Base-by-base conservation (phyloP, 37 sponge, comb jelly and placozoan genomes). In the Chondrilla cf. caribensis region DNA sequence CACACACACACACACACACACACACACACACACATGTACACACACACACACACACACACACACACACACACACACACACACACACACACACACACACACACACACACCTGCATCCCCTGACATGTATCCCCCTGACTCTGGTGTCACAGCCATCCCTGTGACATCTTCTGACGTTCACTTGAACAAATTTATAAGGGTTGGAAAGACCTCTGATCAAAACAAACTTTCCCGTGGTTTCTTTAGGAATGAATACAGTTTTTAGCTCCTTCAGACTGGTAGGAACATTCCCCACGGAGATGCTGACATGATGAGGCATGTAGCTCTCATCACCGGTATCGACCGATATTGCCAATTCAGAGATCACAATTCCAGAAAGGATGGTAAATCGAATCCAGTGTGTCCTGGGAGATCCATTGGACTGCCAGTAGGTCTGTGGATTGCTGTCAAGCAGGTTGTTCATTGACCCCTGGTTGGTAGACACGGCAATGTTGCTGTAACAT, bases 111-210 rank as follows among this genome's bases (percentile, higher is more conserved):
- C 60, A 87, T 2, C 96, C 96, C 38, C 81, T 87, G 58, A 92
- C 65, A 79, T 81, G 58, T 22, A 95, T 75, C 24, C 90, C 90
- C 64, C 93, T 70, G 22, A 95, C 44, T 18, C 87, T 58, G 18
- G 82, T 81, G 73, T 95, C 96, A 73, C 96, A 95, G 38, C 96
- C 96, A 38, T 92, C 96, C 39, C 86, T 87, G 54, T 91, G 87
- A 62, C 96, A 95, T 47, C 86, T 80, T 38, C 35, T 81, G 58
- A 95, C 83, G 84, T 89, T 92, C 66, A 95, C 59, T 62, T 95
- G 94, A 25, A 90, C 41, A 41, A 76, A 86, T 8, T 77, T 80
- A 68, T 84, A 93, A 24, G 73, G 77, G 17, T 58, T 36, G 57
- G 78, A 17, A 7, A 93, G 35, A n/a, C 77, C 84, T 36, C 42